phyloP scores from a whole-genome alignment of 1,140 invertebrate species.

The Pseudomyrmex concolor region DNA sequence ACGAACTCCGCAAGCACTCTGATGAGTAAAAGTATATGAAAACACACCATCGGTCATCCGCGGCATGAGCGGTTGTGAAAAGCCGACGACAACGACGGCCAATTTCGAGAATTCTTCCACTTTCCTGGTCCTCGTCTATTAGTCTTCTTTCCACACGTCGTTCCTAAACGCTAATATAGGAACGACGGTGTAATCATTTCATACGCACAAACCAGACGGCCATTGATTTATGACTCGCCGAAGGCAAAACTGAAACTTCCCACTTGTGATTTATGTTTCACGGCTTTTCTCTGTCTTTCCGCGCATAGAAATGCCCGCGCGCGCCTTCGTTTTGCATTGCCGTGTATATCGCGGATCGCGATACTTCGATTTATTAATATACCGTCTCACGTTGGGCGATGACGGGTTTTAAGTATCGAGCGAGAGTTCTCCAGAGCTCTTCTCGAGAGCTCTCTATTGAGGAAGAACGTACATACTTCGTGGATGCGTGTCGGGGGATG shows the following conservation, averaged over 20 bases:
- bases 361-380: conserved; percentile 65
- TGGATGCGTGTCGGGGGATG: background rate
- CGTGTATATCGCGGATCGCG: background rate
- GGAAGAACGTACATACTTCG: conserved; percentile 10
- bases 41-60: conserved; percentile 22
- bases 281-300: conserved; percentile 72
- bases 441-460: background rate
- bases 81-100: conserved; percentile 64
- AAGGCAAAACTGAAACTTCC: conserved; percentile 73
- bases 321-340: conserved; percentile 27
- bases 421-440: conserved; percentile 1
- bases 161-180: conserved; percentile 42
- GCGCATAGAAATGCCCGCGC: conserved; percentile 51
- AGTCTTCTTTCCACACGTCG: conserved; percentile 17
- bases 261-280: conserved; percentile 74
- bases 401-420: conserved; percentile 44
- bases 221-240: conserved; percentile 76
- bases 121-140: conserved; percentile 44
- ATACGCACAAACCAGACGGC: conserved; percentile 72
- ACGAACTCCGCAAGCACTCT: background rate
- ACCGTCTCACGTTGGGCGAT: conserved; percentile 32
- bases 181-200: conserved; percentile 71
- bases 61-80: conserved; percentile 30
- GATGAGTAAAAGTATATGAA: conserved; percentile 4
- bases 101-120: conserved; percentile 64